Conservation (phyloP, 2,113 vertebrate species). For the Microcebus murinus region DNA sequence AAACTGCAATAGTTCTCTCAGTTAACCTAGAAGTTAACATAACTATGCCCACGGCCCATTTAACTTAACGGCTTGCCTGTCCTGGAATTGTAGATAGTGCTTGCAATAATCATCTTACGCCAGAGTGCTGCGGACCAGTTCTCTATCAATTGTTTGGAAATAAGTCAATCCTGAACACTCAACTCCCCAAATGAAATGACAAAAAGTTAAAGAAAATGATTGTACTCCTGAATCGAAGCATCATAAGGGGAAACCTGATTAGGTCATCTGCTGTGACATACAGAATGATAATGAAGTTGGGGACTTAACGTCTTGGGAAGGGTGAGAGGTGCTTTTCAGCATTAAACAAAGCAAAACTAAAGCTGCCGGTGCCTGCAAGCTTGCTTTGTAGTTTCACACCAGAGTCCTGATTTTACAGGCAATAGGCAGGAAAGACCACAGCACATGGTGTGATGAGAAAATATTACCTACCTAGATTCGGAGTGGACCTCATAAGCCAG, state of each 20-base stretch:
- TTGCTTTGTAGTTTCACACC: conserved; percentile 50
- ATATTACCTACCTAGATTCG: background rate
- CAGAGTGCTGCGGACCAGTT: background rate
- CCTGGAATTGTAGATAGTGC: conserved; percentile 34
- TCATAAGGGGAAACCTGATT: background rate
- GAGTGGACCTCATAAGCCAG: conserved; percentile 5
- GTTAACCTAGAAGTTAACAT: conserved; percentile 70
- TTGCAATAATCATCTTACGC: conserved; percentile 38
- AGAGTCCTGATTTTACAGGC: conserved; percentile 50
- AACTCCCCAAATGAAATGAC: conserved; percentile 18
- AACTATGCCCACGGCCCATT: conserved; percentile 63
- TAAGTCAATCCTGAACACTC: conserved; percentile 58
- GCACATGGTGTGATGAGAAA: conserved; percentile 35
- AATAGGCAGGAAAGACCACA: conserved; percentile 11
- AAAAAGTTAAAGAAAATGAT: conserved; percentile 10
- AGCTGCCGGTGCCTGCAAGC: background rate
- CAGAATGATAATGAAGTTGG: conserved; percentile 65
- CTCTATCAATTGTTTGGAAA: conserved; percentile 61
- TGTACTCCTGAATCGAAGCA: background rate
- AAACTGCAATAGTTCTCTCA: conserved; percentile 41
- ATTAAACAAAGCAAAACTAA: conserved; percentile 62
- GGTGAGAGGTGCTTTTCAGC: conserved; percentile 55
- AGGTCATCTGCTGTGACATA: conserved; percentile 52
- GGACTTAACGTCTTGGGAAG: conserved; percentile 42
- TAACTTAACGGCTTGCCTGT: conserved; percentile 41